Percentiles rank a stretch among this genome's conserved stretches.
phyloP scores from a whole-genome alignment of 2,113 vertebrate species.

The Rhegmatorhina hoffmannsi region DNA sequence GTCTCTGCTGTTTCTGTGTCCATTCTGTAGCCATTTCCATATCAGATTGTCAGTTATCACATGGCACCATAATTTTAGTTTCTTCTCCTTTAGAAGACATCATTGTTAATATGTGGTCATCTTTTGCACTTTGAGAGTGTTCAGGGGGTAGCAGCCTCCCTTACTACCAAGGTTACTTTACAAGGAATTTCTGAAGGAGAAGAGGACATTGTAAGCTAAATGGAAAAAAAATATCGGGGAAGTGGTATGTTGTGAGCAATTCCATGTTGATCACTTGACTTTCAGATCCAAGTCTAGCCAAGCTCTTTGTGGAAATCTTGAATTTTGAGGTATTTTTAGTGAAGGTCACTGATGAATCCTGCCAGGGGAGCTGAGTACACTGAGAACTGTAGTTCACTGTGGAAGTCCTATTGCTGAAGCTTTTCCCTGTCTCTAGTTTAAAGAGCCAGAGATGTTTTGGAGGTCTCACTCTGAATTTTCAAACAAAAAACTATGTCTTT shows the following conservation, averaged over 20 bases:
- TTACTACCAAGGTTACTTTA: not conserved
- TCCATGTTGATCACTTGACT: not conserved
- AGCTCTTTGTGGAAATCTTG: not conserved
- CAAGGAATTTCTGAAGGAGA: not conserved
- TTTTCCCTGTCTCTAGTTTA: not conserved
- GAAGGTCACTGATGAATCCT: not conserved
- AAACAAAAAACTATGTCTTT: not conserved
- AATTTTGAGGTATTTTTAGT: not conserved
- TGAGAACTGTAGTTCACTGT: not conserved
- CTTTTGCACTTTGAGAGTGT: not conserved
- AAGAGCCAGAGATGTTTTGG: not conserved
- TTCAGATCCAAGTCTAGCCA: not conserved
- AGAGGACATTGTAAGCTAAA: not conserved
- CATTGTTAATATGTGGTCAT: not conserved
- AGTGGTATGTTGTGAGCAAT: not conserved
- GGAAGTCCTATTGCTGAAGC: not conserved
- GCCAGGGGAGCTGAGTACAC: not conserved
- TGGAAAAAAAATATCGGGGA: not conserved
- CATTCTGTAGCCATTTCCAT: not conserved
- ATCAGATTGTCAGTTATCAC: not conserved
- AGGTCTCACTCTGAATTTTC: not conserved
- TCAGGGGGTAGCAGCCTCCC: not conserved
- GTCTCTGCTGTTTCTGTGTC: not conserved
- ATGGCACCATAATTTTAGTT: not conserved
- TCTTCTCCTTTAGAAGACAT: not conserved